Evolutionary conservation across 92 coral and sea anemone genomes (phyloP).

Genomic region (Porites lobata): DNA sequence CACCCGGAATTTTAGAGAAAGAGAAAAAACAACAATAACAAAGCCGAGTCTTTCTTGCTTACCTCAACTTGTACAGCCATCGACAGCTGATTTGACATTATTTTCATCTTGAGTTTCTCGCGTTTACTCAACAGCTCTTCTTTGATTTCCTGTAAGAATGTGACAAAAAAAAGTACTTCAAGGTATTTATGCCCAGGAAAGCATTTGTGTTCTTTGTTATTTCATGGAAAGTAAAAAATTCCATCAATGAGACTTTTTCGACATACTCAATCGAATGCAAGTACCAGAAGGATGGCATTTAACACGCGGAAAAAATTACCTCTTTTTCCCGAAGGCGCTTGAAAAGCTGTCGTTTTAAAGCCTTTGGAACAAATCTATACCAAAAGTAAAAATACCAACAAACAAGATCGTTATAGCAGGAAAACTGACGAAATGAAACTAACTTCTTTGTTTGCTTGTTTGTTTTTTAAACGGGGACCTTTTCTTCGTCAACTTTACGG

Average conservation of each 20-base stretch:
- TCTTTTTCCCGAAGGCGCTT: conserved; percentile 74
- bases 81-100: conserved; percentile 13
- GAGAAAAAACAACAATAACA: too few relatives aligned
- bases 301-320: conserved; percentile 33
- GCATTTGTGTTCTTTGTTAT: too few relatives aligned
- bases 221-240: too few relatives aligned
- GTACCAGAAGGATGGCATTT: neutral
- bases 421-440: neutral
- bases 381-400: neutral
- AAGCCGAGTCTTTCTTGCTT: neutral
- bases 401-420: neutral
- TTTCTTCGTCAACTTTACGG: too few relatives aligned
- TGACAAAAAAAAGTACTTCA: neutral
- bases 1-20: too few relatives aligned
- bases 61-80: conserved; percentile 22
- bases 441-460: too few relatives aligned
- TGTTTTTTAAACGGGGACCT: too few relatives aligned
- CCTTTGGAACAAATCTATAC: conserved; percentile 65
- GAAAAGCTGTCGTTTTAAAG: conserved; percentile 55
- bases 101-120: conserved; percentile 23
- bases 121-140: conserved; percentile 33
- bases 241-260: too few relatives aligned
- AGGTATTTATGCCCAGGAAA: neutral
- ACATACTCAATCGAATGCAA: neutral
- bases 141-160: conserved; percentile 10